Conservation (phyloP, 2,113 vertebrate genomes). For the Epinephelus fuscoguttatus region DNA sequence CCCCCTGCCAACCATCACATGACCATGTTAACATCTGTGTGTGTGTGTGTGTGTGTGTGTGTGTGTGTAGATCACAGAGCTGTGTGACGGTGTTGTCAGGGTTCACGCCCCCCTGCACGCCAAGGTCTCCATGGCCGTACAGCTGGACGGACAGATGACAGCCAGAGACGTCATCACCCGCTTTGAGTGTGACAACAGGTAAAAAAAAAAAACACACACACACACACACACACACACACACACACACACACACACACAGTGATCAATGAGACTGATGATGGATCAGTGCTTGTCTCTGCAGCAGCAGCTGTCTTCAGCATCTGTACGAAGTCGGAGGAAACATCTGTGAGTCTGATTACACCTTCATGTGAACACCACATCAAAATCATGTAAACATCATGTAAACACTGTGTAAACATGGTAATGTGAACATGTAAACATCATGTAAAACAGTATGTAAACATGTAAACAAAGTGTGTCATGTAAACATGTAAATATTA, state of each 20-base stretch:
- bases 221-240: background rate
- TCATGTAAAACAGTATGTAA: background rate
- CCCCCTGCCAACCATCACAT: too few species aligned
- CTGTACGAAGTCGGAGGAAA: conserved; percentile 77
- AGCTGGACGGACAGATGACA: conserved; percentile 90
- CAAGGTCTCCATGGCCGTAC: conserved; percentile 97
- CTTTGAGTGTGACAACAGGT: conserved; percentile 92
- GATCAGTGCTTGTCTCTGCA: background rate
- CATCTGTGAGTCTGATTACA: conserved; percentile 67
- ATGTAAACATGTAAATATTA: background rate
- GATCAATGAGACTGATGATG: too few species aligned
- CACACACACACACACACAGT: too few species aligned
- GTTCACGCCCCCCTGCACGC: conserved; percentile 94
- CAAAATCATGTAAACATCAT: background rate
- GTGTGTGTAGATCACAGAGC: conserved; percentile 84
- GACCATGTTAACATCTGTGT: background rate
- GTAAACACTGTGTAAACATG: too few species aligned
- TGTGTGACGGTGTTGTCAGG: conserved; percentile 93
- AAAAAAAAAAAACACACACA: background rate
- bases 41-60: conserved; percentile 18
- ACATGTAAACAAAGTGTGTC: background rate
- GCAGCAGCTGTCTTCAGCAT: conserved; percentile 21
- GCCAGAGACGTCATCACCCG: conserved; percentile 92
- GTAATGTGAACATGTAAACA: too few species aligned
- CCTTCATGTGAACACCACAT: background rate